Evolutionary conservation across 2,797 vertebrate species (phyloP), one percentile per base, ranked within the genome.

Genomic region (Champsocephalus esox): DNA sequence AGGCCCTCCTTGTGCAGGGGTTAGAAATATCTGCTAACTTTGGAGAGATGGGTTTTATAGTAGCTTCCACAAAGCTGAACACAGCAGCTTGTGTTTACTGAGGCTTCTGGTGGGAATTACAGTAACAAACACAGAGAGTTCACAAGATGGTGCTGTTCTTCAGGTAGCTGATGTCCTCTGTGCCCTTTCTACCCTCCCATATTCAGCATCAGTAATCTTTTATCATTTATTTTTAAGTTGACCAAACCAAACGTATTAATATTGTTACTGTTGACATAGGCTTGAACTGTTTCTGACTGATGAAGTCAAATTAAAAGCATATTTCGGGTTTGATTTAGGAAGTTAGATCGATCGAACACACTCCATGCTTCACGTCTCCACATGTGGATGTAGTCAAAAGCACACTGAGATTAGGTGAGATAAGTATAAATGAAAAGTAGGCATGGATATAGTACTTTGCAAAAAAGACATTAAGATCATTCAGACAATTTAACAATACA

Each of bases 61-160:
- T 38, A 38, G 34, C 34, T 38, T 38, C 34, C 34, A 38, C 34
- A 38, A 38, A 38, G 34, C 34, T 38, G 34, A 38, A 38, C 34
- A 38, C 12, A 11, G 41, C 34, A 11, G 24, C 14, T 16, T 12
- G 59, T 57, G 49, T 61, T 75, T 8, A 3, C 16, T 38, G 57
- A 19, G 9, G 2, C 19, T 34, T n/a, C 12, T 46, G n/a, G 13
- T 7, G 16, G 38, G 13, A 64, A 10, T 58, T 67, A 58, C 13
- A 63, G 32, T 70, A 28, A 69, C 60, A 60, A 38, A 66, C 57
- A 50, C 6, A 45, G 69, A 41, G 0, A 43, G 9, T 12, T 50
- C 81, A 82, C 54, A 56, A 56, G 79, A 70, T 70, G 75, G 21
- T 7, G 56, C n/a, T 70, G 58, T 59, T 74, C 5, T 60, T 62